Evolutionary conservation across 2,113 vertebrate genomes (phyloP).

Genomic region (Paramisgurnus dabryanus): DNA sequence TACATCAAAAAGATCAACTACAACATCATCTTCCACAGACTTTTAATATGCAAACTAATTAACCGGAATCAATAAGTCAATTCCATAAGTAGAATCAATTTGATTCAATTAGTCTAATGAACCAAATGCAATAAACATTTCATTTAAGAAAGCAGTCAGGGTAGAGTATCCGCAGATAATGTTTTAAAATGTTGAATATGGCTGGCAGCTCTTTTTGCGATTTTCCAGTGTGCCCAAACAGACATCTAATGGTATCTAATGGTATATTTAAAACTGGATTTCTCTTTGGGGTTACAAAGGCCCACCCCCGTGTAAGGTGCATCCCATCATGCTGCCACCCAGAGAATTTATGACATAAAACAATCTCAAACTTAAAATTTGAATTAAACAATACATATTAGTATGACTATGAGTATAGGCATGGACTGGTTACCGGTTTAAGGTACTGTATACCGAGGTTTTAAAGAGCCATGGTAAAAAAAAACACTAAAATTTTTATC

Average conservation of each 20-base stretch:
- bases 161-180: neutral
- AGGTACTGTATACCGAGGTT: too few species aligned
- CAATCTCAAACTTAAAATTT: too few species aligned
- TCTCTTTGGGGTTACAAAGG: too few species aligned
- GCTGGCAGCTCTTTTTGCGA: neutral
- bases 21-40: neutral
- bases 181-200: constrained; percentile 2
- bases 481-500: too few species aligned
- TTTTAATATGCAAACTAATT: constrained; percentile 35
- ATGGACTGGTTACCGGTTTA: too few species aligned
- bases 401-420: too few species aligned
- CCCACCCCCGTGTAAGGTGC: too few species aligned
- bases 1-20: constrained; percentile 3
- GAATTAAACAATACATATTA: too few species aligned
- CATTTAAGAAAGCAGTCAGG: neutral
- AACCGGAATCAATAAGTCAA: constrained; percentile 23
- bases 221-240: neutral
- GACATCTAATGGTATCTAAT: neutral
- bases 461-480: too few species aligned
- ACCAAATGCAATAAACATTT: constrained; percentile 16
- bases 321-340: too few species aligned
- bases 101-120: constrained; percentile 32
- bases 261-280: neutral
- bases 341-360: too few species aligned
- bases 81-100: constrained; percentile 32